Percentiles rank a stretch among this genome's conserved stretches.
These are phyloP conservation scores for Temnothorax nylanderi DNA, from an alignment of 1,140 invertebrate genomes.

Conservation along the genomic window DNA sequence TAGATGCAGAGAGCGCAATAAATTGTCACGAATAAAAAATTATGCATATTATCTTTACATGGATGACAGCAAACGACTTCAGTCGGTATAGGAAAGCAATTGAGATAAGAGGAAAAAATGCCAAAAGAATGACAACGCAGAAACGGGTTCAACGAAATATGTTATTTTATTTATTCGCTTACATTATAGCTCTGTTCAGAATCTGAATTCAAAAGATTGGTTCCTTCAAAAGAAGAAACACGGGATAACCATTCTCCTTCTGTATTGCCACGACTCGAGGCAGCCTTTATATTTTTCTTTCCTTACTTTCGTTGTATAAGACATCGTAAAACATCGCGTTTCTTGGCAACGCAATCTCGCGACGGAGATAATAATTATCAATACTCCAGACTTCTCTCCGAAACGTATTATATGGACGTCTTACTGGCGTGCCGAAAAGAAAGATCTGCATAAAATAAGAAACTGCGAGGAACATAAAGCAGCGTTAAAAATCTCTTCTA, in stretches of 20 bases:
- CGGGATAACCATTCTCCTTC: constrained; percentile 24
- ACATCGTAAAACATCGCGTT: neutral
- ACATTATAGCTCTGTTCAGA: neutral
- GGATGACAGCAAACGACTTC: neutral
- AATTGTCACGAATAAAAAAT: neutral
- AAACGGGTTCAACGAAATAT: constrained; percentile 43
- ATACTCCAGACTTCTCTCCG: neutral
- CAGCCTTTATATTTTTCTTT: neutral
- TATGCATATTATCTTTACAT: neutral
- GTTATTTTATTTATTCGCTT: constrained; percentile 49
- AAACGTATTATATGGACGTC: neutral
- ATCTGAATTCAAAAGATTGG: constrained; percentile 20
- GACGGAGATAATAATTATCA: constrained; percentile 26
- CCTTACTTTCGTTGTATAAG: neutral
- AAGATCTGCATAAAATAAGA: constrained; percentile 7
- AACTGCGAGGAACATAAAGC: neutral
- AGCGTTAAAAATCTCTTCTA: neutral
- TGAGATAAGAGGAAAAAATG: neutral
- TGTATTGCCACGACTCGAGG: neutral
- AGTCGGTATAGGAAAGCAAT: neutral
- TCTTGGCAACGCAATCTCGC: neutral
- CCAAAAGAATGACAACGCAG: neutral
- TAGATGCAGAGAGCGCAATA: neutral
- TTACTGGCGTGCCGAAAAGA: neutral
- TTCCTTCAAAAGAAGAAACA: neutral